Percentiles rank a stretch among this genome's conserved stretches.
phyloP scores from a whole-genome alignment of 2,113 vertebrate species.

The Forbesichthys papilliferus region DNA sequence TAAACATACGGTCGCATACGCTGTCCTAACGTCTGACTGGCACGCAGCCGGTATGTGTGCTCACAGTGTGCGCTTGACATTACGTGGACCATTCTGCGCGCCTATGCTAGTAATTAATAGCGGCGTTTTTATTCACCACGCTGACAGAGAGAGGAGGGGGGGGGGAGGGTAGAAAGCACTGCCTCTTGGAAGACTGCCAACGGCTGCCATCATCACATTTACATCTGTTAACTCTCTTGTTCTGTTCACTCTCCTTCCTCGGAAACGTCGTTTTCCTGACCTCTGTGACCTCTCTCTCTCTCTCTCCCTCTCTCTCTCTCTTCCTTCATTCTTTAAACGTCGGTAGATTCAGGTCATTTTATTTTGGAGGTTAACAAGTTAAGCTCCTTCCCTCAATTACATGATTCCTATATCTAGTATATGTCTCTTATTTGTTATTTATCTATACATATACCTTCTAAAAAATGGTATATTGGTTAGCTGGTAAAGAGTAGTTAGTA shows the following conservation, averaged over 20 bases:
- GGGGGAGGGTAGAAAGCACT: neutral
- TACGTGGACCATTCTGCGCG: constrained; percentile 20
- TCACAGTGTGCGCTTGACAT: constrained; percentile 32
- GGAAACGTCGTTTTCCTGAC: neutral
- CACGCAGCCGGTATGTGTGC: constrained; percentile 33
- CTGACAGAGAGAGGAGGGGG: constrained; percentile 7
- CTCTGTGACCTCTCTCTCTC: constrained; percentile 61
- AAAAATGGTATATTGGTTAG: no score
- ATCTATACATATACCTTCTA: no score
- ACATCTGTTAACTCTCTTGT: constrained; percentile 78
- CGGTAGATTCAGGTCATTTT: constrained; percentile 13
- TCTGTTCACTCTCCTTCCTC: constrained; percentile 50
- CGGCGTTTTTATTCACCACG: constrained; percentile 32
- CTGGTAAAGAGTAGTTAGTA: no score
- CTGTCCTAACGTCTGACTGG: constrained; percentile 19
- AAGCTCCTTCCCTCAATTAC: no score
- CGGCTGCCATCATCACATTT: constrained; percentile 72
- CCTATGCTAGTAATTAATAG: constrained; percentile 49
- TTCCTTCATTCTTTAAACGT: neutral
- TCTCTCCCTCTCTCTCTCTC: constrained; percentile 21
- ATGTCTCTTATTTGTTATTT: no score
- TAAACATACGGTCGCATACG: neutral
- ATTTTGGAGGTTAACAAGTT: neutral
- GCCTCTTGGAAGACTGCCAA: constrained; percentile 70
- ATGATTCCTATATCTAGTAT: no score